phyloP scores from a whole-genome alignment of 2,888 invertebrate species.

The Volucella inflata region DNA sequence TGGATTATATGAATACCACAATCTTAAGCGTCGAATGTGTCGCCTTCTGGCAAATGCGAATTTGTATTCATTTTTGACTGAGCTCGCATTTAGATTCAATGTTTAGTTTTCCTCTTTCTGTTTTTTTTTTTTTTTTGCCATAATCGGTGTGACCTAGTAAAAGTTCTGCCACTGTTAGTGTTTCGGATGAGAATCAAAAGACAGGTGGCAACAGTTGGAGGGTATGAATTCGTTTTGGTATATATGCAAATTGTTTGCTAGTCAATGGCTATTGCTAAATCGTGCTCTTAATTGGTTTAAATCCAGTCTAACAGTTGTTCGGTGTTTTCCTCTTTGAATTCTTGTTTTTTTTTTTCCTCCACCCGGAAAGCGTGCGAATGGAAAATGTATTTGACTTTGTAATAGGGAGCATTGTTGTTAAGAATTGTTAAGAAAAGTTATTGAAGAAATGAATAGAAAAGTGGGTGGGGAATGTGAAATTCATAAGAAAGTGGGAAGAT shows the following conservation, averaged over 20 bases:
- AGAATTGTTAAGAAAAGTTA: slow-evolving; percentile 18
- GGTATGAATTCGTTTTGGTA: not conserved
- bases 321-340: too few relatives aligned
- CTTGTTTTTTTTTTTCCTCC: not conserved
- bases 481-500: not conserved
- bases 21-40: slow-evolving; percentile 20
- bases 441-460: slow-evolving; percentile 13
- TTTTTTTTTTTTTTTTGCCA: slow-evolving; percentile 14
- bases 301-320: too few relatives aligned
- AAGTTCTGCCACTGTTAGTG: slow-evolving; percentile 37
- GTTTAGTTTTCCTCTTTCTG: slow-evolving; percentile 3
- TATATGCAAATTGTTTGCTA: slow-evolving; percentile 13
- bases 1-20: slow-evolving; percentile 62
- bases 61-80: not conserved
- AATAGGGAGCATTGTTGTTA: slow-evolving; percentile 29
- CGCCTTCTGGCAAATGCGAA: slow-evolving; percentile 46
- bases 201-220: slow-evolving; percentile 61
- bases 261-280: slow-evolving; percentile 38
- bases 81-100: too few relatives aligned
- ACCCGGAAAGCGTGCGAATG: slow-evolving; percentile 37
- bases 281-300: slow-evolving; percentile 68
- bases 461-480: not conserved
- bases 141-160: slow-evolving; percentile 73
- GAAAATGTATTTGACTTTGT: slow-evolving; percentile 39
- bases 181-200: slow-evolving; percentile 60